These are phyloP conservation scores for Apocheima hispidaria DNA, from an alignment of 2,888 invertebrate genomes.

Conservation along the genomic window DNA sequence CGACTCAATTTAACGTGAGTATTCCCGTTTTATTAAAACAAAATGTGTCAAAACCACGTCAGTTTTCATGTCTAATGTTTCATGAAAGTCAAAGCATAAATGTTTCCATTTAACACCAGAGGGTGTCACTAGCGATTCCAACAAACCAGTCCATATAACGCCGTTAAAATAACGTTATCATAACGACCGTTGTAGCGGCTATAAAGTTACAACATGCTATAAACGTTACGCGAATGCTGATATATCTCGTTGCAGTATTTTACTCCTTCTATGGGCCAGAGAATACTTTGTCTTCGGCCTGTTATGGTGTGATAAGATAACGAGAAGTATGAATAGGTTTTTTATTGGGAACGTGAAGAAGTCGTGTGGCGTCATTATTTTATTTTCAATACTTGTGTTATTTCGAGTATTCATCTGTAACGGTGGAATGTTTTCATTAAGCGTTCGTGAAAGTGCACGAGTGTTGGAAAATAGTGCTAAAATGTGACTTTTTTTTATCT, in stretches of 20 bases:
- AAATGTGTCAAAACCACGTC: too few species aligned
- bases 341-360: too few species aligned
- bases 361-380: not conserved
- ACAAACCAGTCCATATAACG: constrained; percentile 16
- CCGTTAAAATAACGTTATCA: constrained; percentile 27
- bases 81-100: too few species aligned
- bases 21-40: too few species aligned
- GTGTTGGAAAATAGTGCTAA: not conserved
- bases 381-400: too few species aligned
- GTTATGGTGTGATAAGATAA: constrained; percentile 14
- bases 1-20: too few species aligned
- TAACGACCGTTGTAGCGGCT: constrained; percentile 15
- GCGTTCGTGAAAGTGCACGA: too few species aligned
- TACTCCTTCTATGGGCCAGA: constrained; percentile 16
- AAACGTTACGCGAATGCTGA: constrained; percentile 14
- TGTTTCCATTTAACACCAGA: not conserved
- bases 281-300: constrained; percentile 14
- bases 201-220: constrained; percentile 8
- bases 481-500: too few species aligned
- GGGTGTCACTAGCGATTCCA: constrained; percentile 1
- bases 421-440: too few species aligned
- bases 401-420: too few species aligned
- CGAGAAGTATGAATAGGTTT: not conserved
- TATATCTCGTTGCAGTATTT: constrained; percentile 13
- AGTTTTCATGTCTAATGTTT: too few species aligned